Percentiles rank a stretch among this genome's conserved stretches.
These are phyloP conservation scores for Acrobasis consociella DNA, from an alignment of 2,888 invertebrate genomes.

Conservation along the genomic window DNA sequence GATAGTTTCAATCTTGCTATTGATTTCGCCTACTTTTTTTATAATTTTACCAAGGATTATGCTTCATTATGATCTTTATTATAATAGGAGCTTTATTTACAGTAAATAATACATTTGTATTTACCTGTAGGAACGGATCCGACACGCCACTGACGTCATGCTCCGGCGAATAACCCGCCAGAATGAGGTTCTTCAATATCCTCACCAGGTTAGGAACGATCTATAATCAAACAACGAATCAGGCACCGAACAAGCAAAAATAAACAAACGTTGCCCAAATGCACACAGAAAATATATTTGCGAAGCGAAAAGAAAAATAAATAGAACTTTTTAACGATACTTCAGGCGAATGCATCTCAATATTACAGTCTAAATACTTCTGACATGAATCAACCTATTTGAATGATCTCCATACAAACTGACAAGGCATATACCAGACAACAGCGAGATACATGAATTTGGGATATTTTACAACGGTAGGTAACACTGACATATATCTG, in stretches of 20 bases:
- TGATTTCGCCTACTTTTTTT: too few species aligned
- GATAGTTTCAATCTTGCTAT: too few species aligned
- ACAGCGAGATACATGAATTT: constrained; percentile 40
- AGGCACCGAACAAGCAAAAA: constrained; percentile 29
- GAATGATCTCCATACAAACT: constrained; percentile 28
- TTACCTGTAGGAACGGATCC: constrained; percentile 98
- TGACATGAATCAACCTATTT: constrained; percentile 34
- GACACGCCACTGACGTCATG: constrained; percentile 99
- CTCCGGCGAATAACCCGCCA: constrained; percentile 99
- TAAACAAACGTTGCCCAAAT: constrained; percentile 39
- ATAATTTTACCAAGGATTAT: too few species aligned
- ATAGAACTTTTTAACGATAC: constrained; percentile 27
- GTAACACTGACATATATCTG: not conserved
- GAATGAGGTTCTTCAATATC: constrained; percentile 98
- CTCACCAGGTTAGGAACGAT: constrained; percentile 99
- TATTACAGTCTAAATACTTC: constrained; percentile 46
- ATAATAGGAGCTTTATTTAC: too few species aligned
- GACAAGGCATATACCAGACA: constrained; percentile 31
- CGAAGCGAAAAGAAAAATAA: constrained; percentile 53
- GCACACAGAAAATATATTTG: constrained; percentile 53
- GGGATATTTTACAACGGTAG: constrained; percentile 33
- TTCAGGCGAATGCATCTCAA: constrained; percentile 45
- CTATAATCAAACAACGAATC: constrained; percentile 82
- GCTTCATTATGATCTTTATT: too few species aligned
- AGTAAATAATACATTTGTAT: constrained; percentile 9